phyloP scores from a whole-genome alignment of 2,888 invertebrate species.

The Copidosoma aretas region DNA sequence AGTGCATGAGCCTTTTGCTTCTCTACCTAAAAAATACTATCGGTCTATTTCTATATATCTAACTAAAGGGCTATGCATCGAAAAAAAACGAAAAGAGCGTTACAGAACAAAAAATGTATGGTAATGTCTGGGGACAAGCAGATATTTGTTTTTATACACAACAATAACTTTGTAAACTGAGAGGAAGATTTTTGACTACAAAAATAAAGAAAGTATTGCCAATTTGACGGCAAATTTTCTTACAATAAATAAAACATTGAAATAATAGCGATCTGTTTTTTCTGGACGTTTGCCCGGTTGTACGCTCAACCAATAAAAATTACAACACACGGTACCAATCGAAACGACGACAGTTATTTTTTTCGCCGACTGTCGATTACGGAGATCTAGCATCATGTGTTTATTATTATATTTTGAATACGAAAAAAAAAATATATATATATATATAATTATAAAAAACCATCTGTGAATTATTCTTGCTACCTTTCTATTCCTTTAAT shows the following conservation, averaged over 20 bases:
- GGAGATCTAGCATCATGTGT: conserved; percentile 59
- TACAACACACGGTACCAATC: conserved; percentile 52
- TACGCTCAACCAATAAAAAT: conserved; percentile 43
- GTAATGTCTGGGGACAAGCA: conserved; percentile 36
- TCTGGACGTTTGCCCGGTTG: conserved; percentile 51
- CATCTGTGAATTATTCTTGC: background rate
- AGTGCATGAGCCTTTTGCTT: conserved; percentile 50
- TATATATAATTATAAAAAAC: conserved; percentile 57
- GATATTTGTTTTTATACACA: conserved; percentile 21
- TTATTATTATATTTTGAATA: conserved; percentile 63
- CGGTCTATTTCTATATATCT: conserved; percentile 51
- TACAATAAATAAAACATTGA: background rate
- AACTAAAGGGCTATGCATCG: conserved; percentile 52
- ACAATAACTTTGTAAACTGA: conserved; percentile 17
- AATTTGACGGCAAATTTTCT: conserved; percentile 18
- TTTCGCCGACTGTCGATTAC: conserved; percentile 50
- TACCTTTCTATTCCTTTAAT: no score
- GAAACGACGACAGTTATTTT: conserved; percentile 52
- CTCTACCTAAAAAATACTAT: conserved; percentile 52
- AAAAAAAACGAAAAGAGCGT: background rate
- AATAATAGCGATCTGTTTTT: conserved; percentile 49
- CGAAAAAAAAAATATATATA: conserved; percentile 46
- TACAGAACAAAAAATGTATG: conserved; percentile 7
- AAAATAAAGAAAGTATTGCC: conserved; percentile 22
- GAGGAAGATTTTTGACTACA: conserved; percentile 21